Evolutionary conservation across 1,140 invertebrate species (phyloP), one percentile per base, ranked within the genome.

Genomic region (Pinna nobilis): DNA sequence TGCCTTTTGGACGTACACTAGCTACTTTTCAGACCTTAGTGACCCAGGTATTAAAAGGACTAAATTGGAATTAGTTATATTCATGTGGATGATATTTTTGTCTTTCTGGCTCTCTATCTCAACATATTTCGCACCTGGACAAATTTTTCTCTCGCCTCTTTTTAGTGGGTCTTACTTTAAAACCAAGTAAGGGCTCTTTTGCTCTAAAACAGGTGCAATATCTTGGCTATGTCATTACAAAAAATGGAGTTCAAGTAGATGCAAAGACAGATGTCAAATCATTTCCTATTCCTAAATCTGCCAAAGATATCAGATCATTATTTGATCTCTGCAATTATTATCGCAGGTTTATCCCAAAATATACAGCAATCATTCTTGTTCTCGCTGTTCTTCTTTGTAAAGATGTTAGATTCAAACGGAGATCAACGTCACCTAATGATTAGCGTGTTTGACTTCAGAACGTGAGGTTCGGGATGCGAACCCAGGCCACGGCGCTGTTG

Each of bases 281-380:
- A 20, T 77, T 79, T 41, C 65, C 67, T 20, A 25, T 30, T 15
- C 74, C 77, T 35, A 70, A 50, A 55, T 70, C 30, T 47, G 5
- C 51, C 32, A 70, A 50, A 32, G 41, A 72, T 7, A 35, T 79
- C 3, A 35, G 70, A 37, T 32, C n/a, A 23, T 79, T 79, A 32
- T 49, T 78, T 32, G 78, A 76, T n/a, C 28, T 80, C 23, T 70
- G 64, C 15, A 57, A 84, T 68, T 90, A 88, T 67, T 84, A 87
- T 68, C 57, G 83, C 6, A 80, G 83, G 72, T 89, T 89, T 68
- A 35, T 75, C 15, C 44, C 65, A 30, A 37, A 68, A 23, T 75
- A 63, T 50, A 50, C 55, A 7, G 28, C 39, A 2, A 75, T 80
- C 13, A 28, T 33, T 0, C 3, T 23, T 49, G 70, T 75, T 9